phyloP scores from a whole-genome alignment of 2,797 vertebrate species.

The Phataginus tricuspis region DNA sequence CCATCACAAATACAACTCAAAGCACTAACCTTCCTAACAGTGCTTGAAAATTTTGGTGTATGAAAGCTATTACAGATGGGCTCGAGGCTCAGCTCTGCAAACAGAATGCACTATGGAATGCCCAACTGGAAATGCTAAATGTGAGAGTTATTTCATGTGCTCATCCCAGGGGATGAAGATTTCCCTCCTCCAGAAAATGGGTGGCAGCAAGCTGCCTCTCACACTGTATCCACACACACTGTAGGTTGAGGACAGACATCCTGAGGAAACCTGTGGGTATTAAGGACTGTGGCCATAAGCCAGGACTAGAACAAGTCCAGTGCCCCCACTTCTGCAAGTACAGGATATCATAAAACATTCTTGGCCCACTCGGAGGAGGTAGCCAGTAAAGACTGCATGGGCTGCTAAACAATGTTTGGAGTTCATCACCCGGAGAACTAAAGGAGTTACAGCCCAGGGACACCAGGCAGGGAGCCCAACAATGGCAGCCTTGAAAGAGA shows the following conservation, averaged over 20 bases:
- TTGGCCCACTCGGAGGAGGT: background rate
- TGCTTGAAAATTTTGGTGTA: background rate
- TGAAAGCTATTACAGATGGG: background rate
- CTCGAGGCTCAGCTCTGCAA: background rate
- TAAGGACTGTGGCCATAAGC: background rate
- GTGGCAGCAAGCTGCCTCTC: background rate
- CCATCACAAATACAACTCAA: background rate
- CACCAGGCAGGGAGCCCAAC: constrained; percentile 57
- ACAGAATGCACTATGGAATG: background rate
- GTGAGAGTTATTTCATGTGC: background rate
- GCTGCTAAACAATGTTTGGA: constrained; percentile 51
- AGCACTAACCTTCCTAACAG: background rate
- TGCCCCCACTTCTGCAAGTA: background rate
- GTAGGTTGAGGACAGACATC: background rate
- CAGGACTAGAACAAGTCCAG: background rate
- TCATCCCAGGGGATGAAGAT: background rate
- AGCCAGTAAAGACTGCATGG: constrained; percentile 25
- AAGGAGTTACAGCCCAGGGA: constrained; percentile 66
- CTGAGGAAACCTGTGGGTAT: background rate
- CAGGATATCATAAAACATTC: background rate
- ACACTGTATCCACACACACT: background rate
- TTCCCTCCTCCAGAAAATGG: background rate
- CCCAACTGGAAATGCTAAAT: background rate
- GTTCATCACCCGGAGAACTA: constrained; percentile 54
- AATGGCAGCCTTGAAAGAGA: constrained; percentile 68